Evolutionary conservation across 2,888 invertebrate genomes (phyloP).

Genomic region (Acrobasis consociella): DNA sequence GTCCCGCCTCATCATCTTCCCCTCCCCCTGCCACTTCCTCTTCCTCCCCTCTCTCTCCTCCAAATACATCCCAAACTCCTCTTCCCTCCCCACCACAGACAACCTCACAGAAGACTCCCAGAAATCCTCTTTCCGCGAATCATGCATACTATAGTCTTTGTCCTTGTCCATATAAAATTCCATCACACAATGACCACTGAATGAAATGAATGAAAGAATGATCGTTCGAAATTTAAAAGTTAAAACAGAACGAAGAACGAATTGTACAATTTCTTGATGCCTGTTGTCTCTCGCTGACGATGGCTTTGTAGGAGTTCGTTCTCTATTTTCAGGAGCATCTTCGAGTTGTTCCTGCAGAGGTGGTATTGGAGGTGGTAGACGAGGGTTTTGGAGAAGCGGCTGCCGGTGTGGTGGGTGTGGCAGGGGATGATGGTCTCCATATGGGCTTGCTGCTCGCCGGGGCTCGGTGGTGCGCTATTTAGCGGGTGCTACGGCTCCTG

Average conservation of each 20-base stretch:
- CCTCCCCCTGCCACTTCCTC: conserved; percentile 71
- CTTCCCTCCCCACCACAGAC: conserved; percentile 58
- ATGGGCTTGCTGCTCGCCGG: conserved; percentile 46
- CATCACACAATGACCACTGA: conserved; percentile 67
- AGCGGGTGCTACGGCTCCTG: conserved; percentile 73
- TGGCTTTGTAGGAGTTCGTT: conserved; percentile 91
- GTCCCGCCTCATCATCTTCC: conserved; percentile 64
- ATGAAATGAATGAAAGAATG: conserved; percentile 47
- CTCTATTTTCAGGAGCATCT: conserved; percentile 88
- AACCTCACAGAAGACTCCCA: conserved; percentile 72
- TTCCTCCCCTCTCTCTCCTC: conserved; percentile 71
- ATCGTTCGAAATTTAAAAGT: conserved; percentile 54
- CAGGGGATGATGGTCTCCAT: conserved; percentile 60
- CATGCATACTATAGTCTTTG: conserved; percentile 66
- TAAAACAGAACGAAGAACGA: conserved; percentile 94
- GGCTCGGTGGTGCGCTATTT: conserved; percentile 35
- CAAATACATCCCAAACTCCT: conserved; percentile 70
- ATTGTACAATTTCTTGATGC: conserved; percentile 93
- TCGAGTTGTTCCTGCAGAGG: conserved; percentile 60
- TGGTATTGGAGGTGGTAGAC: conserved; percentile 61
- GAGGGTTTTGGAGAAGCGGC: conserved; percentile 57
- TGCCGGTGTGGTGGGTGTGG: conserved; percentile 59
- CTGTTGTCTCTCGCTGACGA: conserved; percentile 91
- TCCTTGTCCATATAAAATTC: conserved; percentile 54
- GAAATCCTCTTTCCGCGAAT: conserved; percentile 63